Percentiles rank a stretch among this genome's conserved stretches.
Evolutionary conservation across 2,888 invertebrate species (phyloP).

Genomic region (Poecilus cupreus): DNA sequence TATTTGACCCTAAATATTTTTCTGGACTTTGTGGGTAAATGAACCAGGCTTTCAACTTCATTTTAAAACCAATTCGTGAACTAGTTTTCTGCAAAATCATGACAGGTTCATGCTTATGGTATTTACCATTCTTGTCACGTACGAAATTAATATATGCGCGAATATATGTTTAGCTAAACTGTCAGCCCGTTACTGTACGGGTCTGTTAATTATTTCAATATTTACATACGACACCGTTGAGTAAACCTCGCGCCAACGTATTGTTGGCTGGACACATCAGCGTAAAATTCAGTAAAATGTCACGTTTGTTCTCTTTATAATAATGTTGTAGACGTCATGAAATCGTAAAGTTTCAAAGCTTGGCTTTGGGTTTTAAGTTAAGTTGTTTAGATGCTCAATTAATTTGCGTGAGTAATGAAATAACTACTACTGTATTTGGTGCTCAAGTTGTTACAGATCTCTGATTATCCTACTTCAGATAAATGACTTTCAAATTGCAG

Average conservation of each 20-base stretch:
- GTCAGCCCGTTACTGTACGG: not conserved
- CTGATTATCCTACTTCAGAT: not conserved
- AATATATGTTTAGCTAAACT: not conserved
- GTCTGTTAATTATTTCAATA: slow-evolving; percentile 23
- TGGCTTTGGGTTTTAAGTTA: no score
- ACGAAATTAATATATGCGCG: not conserved
- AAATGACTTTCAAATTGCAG: slow-evolving; percentile 12
- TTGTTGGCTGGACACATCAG: not conserved
- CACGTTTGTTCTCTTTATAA: not conserved
- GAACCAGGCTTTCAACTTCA: not conserved
- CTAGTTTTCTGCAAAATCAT: not conserved
- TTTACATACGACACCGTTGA: slow-evolving; percentile 21
- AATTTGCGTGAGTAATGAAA: slow-evolving; percentile 28
- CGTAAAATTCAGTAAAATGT: not conserved
- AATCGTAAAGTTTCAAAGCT: no score
- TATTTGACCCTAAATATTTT: not conserved
- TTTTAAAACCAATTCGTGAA: not conserved
- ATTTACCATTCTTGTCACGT: not conserved
- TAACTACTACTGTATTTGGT: slow-evolving; percentile 14
- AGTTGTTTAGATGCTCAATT: no score
- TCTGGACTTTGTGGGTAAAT: not conserved
- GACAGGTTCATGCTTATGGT: not conserved
- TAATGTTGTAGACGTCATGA: no score
- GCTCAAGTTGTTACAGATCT: not conserved
- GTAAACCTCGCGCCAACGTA: not conserved